These are phyloP conservation scores for Discoglossus pictus DNA, from an alignment of 2,797 vertebrate species.

Conservation along the genomic window DNA sequence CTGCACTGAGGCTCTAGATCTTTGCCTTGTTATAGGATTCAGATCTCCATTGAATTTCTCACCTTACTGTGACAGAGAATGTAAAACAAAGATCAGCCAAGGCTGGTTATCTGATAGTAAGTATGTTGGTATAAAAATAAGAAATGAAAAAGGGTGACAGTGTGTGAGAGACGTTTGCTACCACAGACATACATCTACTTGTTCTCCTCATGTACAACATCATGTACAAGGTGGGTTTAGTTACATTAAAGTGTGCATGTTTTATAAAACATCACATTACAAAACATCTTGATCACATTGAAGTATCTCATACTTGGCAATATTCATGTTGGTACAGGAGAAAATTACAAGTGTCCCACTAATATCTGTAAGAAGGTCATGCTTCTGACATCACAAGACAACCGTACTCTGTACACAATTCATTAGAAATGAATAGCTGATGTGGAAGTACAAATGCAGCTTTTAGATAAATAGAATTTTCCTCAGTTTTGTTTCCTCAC, in stretches of 20 bases:
- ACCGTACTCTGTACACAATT: background rate
- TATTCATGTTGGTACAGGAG: background rate
- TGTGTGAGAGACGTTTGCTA: no score
- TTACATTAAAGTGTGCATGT: background rate
- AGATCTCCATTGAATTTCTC: no score
- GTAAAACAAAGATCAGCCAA: no score
- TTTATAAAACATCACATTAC: background rate
- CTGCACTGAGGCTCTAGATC: no score
- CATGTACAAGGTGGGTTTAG: no score
- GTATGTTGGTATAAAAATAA: no score
- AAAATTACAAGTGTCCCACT: background rate
- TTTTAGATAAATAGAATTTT: slow-evolving; percentile 15
- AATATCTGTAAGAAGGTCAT: slow-evolving; percentile 5
- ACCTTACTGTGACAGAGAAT: no score
- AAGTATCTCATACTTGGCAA: slow-evolving; percentile 35
- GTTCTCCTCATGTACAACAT: no score
- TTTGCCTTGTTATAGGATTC: no score
- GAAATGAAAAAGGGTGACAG: no score
- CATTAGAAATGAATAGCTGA: background rate
- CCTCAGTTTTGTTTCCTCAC: background rate
- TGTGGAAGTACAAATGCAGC: slow-evolving; percentile 24
- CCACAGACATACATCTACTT: no score
- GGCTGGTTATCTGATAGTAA: no score
- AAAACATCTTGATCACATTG: slow-evolving; percentile 1
- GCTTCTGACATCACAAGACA: slow-evolving; percentile 17